Evolutionary conservation across 2,888 invertebrate species (phyloP).

Genomic region (Drosophila kokeensis): DNA sequence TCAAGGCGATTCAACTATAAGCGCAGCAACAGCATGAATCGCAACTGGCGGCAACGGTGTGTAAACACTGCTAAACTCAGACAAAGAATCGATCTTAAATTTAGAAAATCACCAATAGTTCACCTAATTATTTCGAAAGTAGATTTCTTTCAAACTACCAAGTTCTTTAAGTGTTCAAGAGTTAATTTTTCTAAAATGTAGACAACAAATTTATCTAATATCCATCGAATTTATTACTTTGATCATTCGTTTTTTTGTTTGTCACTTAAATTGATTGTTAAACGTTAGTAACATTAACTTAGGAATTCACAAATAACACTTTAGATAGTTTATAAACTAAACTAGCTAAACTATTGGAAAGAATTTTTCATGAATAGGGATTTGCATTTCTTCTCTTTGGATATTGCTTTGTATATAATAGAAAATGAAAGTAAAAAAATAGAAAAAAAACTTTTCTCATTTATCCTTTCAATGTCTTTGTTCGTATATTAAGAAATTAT

Average conservation of each 20-base stretch:
- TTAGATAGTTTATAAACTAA: neutral
- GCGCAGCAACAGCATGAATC: constrained; percentile 90
- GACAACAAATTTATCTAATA: neutral
- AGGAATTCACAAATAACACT: neutral
- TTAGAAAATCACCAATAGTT: neutral
- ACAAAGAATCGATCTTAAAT: neutral
- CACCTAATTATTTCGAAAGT: neutral
- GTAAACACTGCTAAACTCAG: constrained; percentile 2
- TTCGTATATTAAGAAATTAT: neutral
- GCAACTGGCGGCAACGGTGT: constrained; percentile 94
- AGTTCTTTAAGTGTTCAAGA: neutral
- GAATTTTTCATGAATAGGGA: neutral
- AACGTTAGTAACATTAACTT: neutral
- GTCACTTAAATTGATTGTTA: neutral
- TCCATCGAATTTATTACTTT: neutral
- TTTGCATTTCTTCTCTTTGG: no score
- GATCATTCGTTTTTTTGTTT: neutral
- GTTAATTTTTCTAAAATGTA: neutral
- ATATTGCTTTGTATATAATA: neutral
- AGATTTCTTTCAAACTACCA: neutral
- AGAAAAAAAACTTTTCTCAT: fast-evolving
- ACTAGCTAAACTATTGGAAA: neutral
- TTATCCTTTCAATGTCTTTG: neutral
- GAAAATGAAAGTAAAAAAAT: no score
- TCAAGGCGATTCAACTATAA: constrained; percentile 92